phyloP scores from a whole-genome alignment of 2,113 vertebrate species.

The Paramisgurnus dabryanus region DNA sequence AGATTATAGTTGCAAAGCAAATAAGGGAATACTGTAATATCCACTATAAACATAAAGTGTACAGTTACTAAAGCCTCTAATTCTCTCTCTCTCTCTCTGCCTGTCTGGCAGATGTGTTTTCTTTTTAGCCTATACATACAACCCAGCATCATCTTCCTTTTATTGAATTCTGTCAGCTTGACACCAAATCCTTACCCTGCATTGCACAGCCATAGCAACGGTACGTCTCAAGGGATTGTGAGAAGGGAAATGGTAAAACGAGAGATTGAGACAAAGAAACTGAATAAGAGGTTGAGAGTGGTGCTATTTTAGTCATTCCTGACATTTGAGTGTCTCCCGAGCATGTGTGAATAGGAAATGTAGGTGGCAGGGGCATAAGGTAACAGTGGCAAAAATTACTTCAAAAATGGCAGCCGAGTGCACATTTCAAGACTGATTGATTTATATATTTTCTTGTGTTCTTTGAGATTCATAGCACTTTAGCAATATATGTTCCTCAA shows the following conservation, averaged over 20 bases:
- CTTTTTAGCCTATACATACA: background rate
- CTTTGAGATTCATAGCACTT: background rate
- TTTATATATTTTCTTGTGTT: background rate
- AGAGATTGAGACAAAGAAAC: background rate
- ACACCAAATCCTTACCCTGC: slow-evolving; percentile 6
- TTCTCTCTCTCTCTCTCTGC: background rate
- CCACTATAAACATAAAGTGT: too few relatives aligned
- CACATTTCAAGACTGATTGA: background rate
- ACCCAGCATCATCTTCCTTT: background rate
- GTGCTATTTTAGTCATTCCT: slow-evolving; percentile 18
- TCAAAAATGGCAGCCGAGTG: background rate
- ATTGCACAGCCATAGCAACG: slow-evolving; percentile 23
- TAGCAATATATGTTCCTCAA: background rate
- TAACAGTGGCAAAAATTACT: background rate
- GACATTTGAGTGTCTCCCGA: slow-evolving; percentile 1
- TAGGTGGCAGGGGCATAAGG: slow-evolving; percentile 1
- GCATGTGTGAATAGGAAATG: background rate
- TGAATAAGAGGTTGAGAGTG: background rate
- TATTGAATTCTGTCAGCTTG: slow-evolving; percentile 30
- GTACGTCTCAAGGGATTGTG: slow-evolving; percentile 1
- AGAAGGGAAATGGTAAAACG: background rate
- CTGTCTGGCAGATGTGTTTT: background rate
- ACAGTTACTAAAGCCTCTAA: too few relatives aligned
- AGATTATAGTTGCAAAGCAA: too few relatives aligned
- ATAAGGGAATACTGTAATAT: too few relatives aligned